phyloP scores from a whole-genome alignment of 2,888 invertebrate species.

The Campoletis raptor region DNA sequence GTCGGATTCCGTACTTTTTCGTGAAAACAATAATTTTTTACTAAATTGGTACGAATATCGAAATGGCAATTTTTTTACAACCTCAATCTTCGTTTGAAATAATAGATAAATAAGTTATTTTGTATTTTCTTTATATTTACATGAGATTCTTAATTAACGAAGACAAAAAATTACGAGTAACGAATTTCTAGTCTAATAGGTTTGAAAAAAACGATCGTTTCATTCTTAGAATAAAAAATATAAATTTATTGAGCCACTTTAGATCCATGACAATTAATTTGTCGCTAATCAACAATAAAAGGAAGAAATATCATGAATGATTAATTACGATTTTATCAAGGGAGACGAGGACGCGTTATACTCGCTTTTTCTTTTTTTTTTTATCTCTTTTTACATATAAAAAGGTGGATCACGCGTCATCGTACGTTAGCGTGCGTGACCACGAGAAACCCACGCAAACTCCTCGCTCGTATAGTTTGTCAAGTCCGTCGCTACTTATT shows the following conservation, averaged over 20 bases:
- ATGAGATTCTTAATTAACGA: too few relatives aligned
- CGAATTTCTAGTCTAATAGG: not conserved
- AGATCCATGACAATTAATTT: slow-evolving; percentile 5
- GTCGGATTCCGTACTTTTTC: too few relatives aligned
- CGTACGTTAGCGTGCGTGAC: slow-evolving; percentile 65
- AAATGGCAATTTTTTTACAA: too few relatives aligned
- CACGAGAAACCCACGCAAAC: slow-evolving; percentile 60
- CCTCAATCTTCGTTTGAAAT: too few relatives aligned
- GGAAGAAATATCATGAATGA: not conserved
- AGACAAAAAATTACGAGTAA: too few relatives aligned
- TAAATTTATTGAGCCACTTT: not conserved
- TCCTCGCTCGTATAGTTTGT: slow-evolving; percentile 64
- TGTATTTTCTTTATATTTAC: too few relatives aligned
- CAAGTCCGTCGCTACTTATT: slow-evolving; percentile 72
- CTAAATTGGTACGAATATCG: too few relatives aligned
- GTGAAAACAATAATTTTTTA: too few relatives aligned
- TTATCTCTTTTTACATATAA: slow-evolving; percentile 5
- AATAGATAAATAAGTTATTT: too few relatives aligned
- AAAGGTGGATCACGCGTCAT: slow-evolving; percentile 38
- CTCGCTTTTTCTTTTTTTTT: not conserved
- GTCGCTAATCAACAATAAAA: not conserved
- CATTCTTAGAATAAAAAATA: not conserved
- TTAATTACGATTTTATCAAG: slow-evolving; percentile 27
- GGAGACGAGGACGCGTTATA: not conserved
- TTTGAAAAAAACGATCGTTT: too few relatives aligned